Evolutionary conservation across 2,888 invertebrate genomes (phyloP), one percentile per base, ranked within the genome.

Genomic region (Drosophila atripex): DNA sequence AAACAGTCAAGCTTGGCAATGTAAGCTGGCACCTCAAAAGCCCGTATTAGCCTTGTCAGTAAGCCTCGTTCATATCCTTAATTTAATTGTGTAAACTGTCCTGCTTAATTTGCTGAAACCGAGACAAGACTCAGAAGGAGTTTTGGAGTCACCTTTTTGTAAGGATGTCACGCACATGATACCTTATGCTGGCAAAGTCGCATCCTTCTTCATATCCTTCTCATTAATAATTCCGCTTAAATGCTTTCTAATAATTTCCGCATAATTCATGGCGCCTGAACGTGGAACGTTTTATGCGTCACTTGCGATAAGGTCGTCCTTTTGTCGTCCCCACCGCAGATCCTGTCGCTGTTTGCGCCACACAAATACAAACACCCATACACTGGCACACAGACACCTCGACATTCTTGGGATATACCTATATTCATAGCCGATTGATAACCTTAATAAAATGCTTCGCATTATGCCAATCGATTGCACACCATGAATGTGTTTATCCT

Each of bases 401-500:
- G 38, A 8, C 53, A 35, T 28, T 50, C 43, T 53, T 6, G 52
- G 65, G 50, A 58, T 53, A 64, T 73, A 73, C 76, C 76, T 77
- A 66, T 80, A 86, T 86, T 84, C 86, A 84, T 86, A 78, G 72
- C 71, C 83, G 75, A 88, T 83, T 77, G 83, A 83, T 88, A 88
- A 86, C 87, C 86, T 85, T 86, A 88, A 84, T 87, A 87, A 88
- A 88, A 88, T 77, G 80, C 87, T 77, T 80, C 86, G 80, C 88
- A 86, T 88, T 87, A 88, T 87, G 87, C 88, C 87, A 87, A 87
- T 87, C 87, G 87, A 87, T 87, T 87, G 88, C 87, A 87, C 88
- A 87, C 79, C 88, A 87, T 87, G 88, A 86, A 87, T 87, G 85
- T 86, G 87, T 86, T 86, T 86, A 86, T 86, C 86, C 88, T 80